Evolutionary conservation across 2,113 vertebrate species (phyloP), one percentile per base, ranked within the genome.

Genomic region (Prochilodus magdalenae): DNA sequence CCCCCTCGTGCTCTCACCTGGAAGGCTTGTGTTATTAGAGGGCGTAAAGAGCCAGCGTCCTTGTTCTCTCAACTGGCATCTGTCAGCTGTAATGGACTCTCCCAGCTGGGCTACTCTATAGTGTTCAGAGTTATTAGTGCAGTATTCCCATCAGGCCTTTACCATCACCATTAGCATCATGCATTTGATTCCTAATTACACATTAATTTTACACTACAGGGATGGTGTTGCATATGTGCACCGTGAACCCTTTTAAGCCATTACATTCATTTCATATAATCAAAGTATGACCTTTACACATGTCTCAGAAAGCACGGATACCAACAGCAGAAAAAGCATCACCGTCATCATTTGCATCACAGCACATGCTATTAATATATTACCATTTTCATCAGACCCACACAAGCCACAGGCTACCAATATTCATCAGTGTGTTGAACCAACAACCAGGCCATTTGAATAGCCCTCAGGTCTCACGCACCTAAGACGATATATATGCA

Each of bases 121-220:
- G 73, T 62, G 63, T 80, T 83, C 40, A n/a, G n/a, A 74, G 30
- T 84, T 87, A 83, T 87, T 85, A 83, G 70, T 29, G 59, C 77
- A 18, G n/a, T 70, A 70, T 85, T 83, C 83, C 81, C 77, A 80
- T 83, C 53, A 80, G 77, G 10, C 77, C 44, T 82, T 80, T 73
- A 85, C 73, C 73, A 83, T 85, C 80, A 63, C 76, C 62, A 83
- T 53, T 77, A 47, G 73, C 44, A 67, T 73, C 70, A 59, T 53
- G 75, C 80, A 73, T 83, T 83, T 87, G 83, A 85, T 87, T 67
- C 83, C 63, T 87, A 83, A 87, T 87, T 75, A 80, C 80, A 85
- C 75, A 60, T 83, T 85, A 77, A 85, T 76, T 73, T 79, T 29
- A 67, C 76, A 78, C 63, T 27, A 80, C 44, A 84, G 73, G 73